phyloP scores from a whole-genome alignment of 2,113 vertebrate genomes.

The Dasyurus viverrinus region DNA sequence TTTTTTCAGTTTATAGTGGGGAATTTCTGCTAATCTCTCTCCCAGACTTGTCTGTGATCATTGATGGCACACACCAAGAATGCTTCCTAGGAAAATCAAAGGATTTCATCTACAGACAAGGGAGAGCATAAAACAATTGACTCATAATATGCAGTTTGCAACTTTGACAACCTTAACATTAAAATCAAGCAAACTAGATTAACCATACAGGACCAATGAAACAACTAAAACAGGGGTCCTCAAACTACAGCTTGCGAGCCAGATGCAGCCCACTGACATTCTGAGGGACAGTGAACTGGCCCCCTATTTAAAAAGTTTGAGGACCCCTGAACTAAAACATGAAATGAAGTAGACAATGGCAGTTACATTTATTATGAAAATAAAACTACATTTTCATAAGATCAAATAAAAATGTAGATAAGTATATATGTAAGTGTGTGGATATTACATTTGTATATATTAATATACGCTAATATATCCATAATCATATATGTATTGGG shows the following conservation, averaged over 20 bases:
- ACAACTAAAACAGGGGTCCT: not conserved
- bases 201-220: not conserved
- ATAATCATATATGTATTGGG: not conserved
- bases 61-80: not conserved
- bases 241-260: no score
- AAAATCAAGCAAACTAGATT: not conserved
- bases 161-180: not conserved
- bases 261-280: no score
- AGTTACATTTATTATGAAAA: not conserved
- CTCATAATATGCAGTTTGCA: not conserved
- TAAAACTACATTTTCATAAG: not conserved
- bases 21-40: not conserved
- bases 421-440: not conserved
- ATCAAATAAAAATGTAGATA: not conserved
- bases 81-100: not conserved
- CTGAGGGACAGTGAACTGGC: no score
- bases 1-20: not conserved
- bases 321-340: not conserved
- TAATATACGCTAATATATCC: accelerated
- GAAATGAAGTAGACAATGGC: not conserved
- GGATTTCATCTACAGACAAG: not conserved
- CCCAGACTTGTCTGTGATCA: not conserved
- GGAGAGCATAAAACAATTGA: not conserved
- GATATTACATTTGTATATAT: not conserved
- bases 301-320: no score